Percentiles rank a stretch among this genome's conserved stretches.
Evolutionary conservation across 2,888 invertebrate genomes (phyloP).

Genomic region (Apoderus coryli): DNA sequence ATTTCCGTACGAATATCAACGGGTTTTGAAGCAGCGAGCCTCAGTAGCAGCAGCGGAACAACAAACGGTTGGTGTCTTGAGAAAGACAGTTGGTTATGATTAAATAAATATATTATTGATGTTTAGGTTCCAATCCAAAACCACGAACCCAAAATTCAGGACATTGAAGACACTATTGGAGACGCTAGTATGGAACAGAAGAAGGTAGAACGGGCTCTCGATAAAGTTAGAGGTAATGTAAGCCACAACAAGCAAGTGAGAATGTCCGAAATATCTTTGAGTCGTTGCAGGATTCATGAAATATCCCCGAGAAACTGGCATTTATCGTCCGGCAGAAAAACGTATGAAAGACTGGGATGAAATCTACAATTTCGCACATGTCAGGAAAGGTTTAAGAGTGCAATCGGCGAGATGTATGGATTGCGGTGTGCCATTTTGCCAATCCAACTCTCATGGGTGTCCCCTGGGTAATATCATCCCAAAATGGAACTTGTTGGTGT

Average conservation of each 20-base stretch:
- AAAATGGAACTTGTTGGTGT: slow-evolving; percentile 98
- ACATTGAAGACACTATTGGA: slow-evolving; percentile 80
- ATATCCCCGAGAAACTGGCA: slow-evolving; percentile 75
- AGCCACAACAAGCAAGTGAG: no score
- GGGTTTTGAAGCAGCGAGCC: slow-evolving; percentile 58
- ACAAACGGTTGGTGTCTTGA: no score
- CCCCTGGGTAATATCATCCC: slow-evolving; percentile 98
- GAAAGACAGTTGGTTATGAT: no score
- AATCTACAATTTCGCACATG: slow-evolving; percentile 77
- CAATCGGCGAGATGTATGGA: slow-evolving; percentile 98
- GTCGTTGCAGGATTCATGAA: slow-evolving; percentile 80
- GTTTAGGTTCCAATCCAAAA: slow-evolving; percentile 8
- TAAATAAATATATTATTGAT: no score
- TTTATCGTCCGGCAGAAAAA: slow-evolving; percentile 75
- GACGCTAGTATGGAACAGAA: slow-evolving; percentile 66
- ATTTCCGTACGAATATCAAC: slow-evolving; percentile 93
- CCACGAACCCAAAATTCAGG: slow-evolving; percentile 35
- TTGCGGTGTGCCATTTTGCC: slow-evolving; percentile 98
- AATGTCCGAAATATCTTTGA: slow-evolving; percentile 3
- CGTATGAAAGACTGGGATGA: slow-evolving; percentile 93
- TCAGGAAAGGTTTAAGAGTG: slow-evolving; percentile 74
- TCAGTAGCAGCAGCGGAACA: slow-evolving; percentile 24
- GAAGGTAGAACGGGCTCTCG: slow-evolving; percentile 66
- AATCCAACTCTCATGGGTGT: slow-evolving; percentile 82
- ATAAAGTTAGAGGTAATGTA: slow-evolving; percentile 66